Conservation (phyloP, 2,113 vertebrate genomes). For the Xiphophorus hellerii region DNA sequence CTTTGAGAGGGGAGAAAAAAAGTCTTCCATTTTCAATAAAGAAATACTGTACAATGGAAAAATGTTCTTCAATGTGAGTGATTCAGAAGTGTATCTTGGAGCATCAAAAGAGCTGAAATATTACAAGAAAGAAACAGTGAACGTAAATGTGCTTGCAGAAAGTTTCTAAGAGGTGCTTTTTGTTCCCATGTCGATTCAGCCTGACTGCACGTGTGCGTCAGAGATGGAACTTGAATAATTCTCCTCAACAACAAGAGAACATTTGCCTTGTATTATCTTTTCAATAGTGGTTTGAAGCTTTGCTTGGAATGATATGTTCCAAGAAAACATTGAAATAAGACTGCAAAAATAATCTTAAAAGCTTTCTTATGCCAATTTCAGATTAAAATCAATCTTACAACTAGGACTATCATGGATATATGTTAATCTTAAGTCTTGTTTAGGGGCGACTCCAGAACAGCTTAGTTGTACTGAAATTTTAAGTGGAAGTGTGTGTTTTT, state of each 20-base stretch:
- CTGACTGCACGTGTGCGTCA: constrained; percentile 11
- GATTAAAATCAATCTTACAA: no score
- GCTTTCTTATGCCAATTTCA: neutral
- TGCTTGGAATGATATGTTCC: neutral
- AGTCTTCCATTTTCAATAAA: neutral
- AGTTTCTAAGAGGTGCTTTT: constrained; percentile 20
- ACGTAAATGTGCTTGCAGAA: constrained; percentile 19
- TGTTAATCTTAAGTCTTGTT: no score
- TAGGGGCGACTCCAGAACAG: no score
- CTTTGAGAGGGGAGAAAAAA: neutral
- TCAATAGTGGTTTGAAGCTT: neutral
- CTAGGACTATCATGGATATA: no score
- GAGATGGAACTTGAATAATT: constrained; percentile 44
- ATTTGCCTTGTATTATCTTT: constrained; percentile 7
- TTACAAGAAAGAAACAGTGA: constrained; percentile 14
- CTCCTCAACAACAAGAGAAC: constrained; percentile 21
- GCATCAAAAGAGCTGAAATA: constrained; percentile 14
- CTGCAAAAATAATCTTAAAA: neutral
- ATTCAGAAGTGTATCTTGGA: constrained; percentile 1
- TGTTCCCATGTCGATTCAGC: constrained; percentile 22
- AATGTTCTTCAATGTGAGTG: constrained; percentile 3
- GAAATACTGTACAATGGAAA: no score
- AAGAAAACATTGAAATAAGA: neutral
- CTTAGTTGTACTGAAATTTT: no score
- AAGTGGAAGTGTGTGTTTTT: no score